Evolutionary conservation across 2,113 vertebrate genomes (phyloP).

Genomic region (Pimephales promelas): DNA sequence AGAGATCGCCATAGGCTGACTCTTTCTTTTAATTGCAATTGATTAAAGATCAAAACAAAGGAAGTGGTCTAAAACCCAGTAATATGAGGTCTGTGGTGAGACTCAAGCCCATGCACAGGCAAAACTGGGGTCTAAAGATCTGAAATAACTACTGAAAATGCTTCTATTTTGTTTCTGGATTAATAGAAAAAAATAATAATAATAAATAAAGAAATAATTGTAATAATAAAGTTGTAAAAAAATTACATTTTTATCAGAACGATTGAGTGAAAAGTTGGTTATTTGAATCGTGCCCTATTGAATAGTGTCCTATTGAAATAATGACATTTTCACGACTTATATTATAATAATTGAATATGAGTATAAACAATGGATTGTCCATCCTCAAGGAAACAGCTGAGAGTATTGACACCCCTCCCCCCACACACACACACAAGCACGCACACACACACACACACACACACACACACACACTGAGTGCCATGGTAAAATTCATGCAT

Average conservation of each 20-base stretch:
- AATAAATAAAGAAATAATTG: not conserved
- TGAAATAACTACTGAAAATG: not conserved
- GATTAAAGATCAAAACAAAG: not conserved
- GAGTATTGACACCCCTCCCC: not conserved
- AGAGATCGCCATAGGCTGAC: not conserved
- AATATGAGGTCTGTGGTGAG: not conserved
- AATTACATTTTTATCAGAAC: no score
- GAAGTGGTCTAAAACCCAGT: conserved; percentile 11
- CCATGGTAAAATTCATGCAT: not conserved
- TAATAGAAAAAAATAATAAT: no score
- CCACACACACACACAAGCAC: no score
- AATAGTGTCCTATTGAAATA: no score
- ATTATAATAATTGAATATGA: not conserved
- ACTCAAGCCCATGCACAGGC: not conserved
- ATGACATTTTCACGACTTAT: not conserved
- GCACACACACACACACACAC: no score
- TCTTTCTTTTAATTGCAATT: conserved; percentile 17
- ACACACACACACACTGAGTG: not conserved
- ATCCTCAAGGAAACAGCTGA: not conserved
- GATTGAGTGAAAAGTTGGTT: no score
- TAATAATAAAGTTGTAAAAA: no score
- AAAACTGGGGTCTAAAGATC: not conserved
- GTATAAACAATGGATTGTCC: not conserved
- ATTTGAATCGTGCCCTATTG: no score
- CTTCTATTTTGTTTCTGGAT: not conserved